Percentiles rank a stretch among this genome's conserved stretches.
Evolutionary conservation across 2,113 vertebrate genomes (phyloP).

Genomic region (Brachyhypopomus occidentalis): DNA sequence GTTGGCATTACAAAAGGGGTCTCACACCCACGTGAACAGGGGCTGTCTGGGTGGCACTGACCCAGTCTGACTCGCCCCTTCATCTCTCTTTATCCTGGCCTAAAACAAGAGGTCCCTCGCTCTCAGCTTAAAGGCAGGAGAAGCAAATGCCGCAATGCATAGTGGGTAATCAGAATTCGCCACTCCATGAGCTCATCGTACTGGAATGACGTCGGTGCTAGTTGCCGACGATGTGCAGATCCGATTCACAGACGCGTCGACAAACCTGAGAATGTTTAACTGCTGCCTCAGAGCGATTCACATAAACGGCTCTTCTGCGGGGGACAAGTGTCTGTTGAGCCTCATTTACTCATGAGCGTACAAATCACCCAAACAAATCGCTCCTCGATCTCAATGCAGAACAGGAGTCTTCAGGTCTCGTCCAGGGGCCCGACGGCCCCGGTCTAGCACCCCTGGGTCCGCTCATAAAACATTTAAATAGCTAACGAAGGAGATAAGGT

Average conservation of each 20-base stretch:
- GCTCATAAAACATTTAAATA: no score
- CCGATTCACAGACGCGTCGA: background rate
- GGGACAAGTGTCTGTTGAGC: background rate
- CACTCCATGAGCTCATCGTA: no score
- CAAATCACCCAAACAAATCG: background rate
- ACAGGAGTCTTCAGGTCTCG: no score
- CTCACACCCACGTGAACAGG: constrained; percentile 66
- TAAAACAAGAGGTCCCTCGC: background rate
- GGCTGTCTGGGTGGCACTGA: constrained; percentile 48
- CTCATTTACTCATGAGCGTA: background rate
- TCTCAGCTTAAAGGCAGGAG: background rate
- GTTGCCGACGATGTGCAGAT: background rate
- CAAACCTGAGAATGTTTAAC: background rate
- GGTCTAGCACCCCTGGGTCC: no score
- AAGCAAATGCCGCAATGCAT: background rate
- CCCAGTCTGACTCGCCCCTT: constrained; percentile 25
- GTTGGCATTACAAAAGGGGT: constrained; percentile 70
- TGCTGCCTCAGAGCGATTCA: background rate
- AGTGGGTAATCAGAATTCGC: no score
- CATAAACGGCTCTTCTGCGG: background rate
- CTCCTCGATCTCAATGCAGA: no score
- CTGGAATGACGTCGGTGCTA: no score
- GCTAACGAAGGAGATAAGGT: no score
- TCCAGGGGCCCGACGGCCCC: no score
- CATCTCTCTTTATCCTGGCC: background rate